A percentile compares a stretch with the other conserved stretches of the same genome.
phyloP scores from a whole-genome alignment of 2,888 invertebrate genomes.

The Cryptus armator region DNA sequence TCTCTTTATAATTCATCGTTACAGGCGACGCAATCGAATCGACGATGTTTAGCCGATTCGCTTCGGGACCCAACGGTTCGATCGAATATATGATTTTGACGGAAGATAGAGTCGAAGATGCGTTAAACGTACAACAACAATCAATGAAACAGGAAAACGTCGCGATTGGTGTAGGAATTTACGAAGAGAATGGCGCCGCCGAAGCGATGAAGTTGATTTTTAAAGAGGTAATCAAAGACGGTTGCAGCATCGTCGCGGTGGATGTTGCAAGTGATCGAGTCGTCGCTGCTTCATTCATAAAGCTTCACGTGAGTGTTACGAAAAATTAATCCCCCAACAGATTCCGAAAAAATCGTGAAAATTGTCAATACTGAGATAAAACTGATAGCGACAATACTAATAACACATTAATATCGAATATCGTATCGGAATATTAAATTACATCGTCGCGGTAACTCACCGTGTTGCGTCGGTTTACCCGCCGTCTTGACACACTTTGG shows the following conservation, averaged over 20 bases:
- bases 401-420: no score
- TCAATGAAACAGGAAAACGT: slow-evolving; percentile 78
- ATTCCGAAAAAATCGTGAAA: no score
- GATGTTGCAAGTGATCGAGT: slow-evolving; percentile 87
- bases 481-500: not conserved
- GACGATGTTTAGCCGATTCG: slow-evolving; percentile 64
- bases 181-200: slow-evolving; percentile 76
- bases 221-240: slow-evolving; percentile 85
- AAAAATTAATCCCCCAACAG: not conserved
- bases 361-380: no score
- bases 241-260: slow-evolving; percentile 88
- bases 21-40: slow-evolving; percentile 12
- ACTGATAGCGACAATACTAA: no score
- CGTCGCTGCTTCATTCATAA: slow-evolving; percentile 89
- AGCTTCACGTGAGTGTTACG: slow-evolving; percentile 87
- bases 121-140: slow-evolving; percentile 72
- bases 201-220: slow-evolving; percentile 76
- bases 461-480: not conserved
- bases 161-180: slow-evolving; percentile 78
- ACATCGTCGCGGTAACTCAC: no score
- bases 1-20: not conserved
- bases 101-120: slow-evolving; percentile 74
- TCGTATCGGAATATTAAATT: no score
- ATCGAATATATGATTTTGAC: slow-evolving; percentile 75
- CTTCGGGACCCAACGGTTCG: slow-evolving; percentile 67